Base-by-base conservation (phyloP, 2,797 vertebrate genomes). In the Enteromius treurensis region DNA sequence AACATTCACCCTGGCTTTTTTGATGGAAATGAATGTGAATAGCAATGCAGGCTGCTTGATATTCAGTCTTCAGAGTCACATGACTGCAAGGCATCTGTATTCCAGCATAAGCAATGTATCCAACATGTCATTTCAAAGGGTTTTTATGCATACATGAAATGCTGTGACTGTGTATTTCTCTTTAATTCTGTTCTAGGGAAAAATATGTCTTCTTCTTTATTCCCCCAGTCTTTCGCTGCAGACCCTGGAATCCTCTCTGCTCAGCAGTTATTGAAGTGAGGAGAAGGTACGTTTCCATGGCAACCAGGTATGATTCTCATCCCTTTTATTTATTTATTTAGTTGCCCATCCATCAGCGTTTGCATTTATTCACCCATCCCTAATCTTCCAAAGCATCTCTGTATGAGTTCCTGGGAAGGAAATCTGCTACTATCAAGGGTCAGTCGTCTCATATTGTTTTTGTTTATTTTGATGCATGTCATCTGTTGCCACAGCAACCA, bases 231-330 rank as follows among this genome's bases (percentile, higher is more conserved):
- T 64, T 45, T 34, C 29, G 26, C 45, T 70, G 64, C 78, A 77
- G 85, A 70, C 53, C 42, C 53, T 65, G 80, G 73, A 77, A 80
- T 73, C 77, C 53, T 80, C 81, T 82, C 79, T 74, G 82, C 87
- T 91, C 86, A 75, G 83, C 86, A 87, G 89, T 90, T 88, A 89
- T 86, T 86, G 85, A 87, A 88, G 88, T 91, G 87, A 91, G 87
- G 88, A 90, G 88, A 91, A 92, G 90, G 90, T 91, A 90, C 81
- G 93, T 94, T 93, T 87, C 92, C 87, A 91, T 93, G 90, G 92
- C 86, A 93, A 95, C 93, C 89, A 81, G 87, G 87, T 84, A 89
- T 90, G 88, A 88, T 62, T 79, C 64, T 71, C 79, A 64, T 70
- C 76, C 53, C 15, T 23, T 80, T 37, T 65, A 47, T 84, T 32